These are phyloP conservation scores for Reticulitermes lucifugus DNA, from an alignment of 2,888 invertebrate genomes.

Conservation along the genomic window DNA sequence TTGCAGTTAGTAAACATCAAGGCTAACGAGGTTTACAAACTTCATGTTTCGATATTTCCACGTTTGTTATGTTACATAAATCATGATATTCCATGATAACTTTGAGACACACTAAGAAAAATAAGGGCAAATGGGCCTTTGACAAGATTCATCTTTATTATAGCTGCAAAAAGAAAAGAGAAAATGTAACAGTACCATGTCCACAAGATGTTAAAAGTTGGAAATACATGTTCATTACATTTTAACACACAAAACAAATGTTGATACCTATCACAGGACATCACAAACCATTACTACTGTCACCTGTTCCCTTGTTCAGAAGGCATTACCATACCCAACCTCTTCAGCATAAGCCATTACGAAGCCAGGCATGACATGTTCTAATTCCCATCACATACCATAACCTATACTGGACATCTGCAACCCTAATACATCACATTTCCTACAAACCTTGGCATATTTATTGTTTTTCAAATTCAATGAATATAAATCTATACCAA, in stretches of 20 bases:
- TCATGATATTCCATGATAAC: too few relatives aligned
- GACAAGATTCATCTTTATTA: background rate
- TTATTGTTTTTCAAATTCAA: background rate
- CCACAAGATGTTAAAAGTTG: constrained; percentile 10
- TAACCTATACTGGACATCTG: background rate
- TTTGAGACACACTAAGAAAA: too few relatives aligned
- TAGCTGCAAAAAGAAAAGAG: background rate
- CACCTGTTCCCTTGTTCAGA: background rate
- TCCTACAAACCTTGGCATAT: background rate
- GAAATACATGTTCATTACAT: constrained; percentile 22
- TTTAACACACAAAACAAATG: background rate
- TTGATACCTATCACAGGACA: background rate
- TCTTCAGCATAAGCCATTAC: background rate
- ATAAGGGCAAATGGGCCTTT: background rate
- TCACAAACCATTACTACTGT: background rate
- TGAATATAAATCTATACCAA: background rate
- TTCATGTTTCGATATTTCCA: too few relatives aligned
- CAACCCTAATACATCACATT: background rate
- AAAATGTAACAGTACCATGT: constrained; percentile 19
- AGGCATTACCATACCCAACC: background rate
- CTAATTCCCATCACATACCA: background rate
- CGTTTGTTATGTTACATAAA: too few relatives aligned
- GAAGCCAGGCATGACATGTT: background rate
- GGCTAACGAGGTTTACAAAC: too few relatives aligned
- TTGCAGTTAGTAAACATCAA: too few relatives aligned